Conservation (phyloP, 2,113 vertebrate species). For the Raja brachyura region DNA sequence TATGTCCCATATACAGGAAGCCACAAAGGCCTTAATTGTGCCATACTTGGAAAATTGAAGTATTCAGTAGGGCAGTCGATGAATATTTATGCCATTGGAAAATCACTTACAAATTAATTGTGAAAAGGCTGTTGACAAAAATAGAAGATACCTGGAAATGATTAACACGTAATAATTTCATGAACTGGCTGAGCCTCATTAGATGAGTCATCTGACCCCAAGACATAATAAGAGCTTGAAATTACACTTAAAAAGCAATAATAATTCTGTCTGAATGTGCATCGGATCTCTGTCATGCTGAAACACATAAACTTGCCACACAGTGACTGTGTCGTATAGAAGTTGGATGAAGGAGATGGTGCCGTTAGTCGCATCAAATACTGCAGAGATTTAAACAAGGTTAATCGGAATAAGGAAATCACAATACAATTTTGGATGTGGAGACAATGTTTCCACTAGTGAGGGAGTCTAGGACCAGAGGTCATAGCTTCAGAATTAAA, state of each 20-base stretch:
- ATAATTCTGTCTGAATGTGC: background rate
- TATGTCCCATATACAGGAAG: background rate
- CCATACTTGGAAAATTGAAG: constrained; percentile 16
- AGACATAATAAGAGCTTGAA: constrained; percentile 2
- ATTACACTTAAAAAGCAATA: constrained; percentile 10
- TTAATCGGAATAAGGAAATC: background rate
- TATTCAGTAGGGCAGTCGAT: constrained; percentile 21
- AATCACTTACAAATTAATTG: constrained; percentile 22
- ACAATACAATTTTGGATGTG: too few species aligned
- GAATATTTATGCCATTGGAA: background rate
- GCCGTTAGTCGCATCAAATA: background rate
- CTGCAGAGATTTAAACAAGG: background rate
- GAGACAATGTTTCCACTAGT: too few species aligned
- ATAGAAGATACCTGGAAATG: background rate
- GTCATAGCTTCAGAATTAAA: too few species aligned
- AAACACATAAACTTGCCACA: background rate
- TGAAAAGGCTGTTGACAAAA: constrained; percentile 8
- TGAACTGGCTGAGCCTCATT: constrained; percentile 16
- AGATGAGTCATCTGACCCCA: constrained; percentile 14
- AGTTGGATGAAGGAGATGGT: background rate
- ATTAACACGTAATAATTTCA: constrained; percentile 11
- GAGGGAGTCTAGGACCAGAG: too few species aligned
- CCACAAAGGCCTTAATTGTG: constrained; percentile 22
- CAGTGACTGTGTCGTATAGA: background rate
- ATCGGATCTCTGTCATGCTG: background rate